Base-by-base conservation (phyloP, 1,140 invertebrate genomes). In the Polyergus mexicanus region DNA sequence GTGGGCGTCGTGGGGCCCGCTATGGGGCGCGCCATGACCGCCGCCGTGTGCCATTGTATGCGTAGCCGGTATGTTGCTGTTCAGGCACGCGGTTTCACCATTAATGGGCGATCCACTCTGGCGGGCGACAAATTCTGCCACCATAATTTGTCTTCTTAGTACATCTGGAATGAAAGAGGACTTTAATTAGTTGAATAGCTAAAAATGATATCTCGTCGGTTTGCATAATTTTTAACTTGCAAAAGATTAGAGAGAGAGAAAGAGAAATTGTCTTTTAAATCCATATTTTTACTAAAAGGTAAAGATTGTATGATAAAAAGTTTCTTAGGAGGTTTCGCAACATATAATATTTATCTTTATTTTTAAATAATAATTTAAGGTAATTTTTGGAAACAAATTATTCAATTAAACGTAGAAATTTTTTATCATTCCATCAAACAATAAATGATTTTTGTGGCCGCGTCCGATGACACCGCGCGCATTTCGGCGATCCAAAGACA, bases 81-180 rank as follows among this genome's bases (percentile, higher is more conserved):
- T 96, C 89, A 96, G 92, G 90, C 95, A 96, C 87, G 96, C 96
- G 86, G 96, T 96, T 95, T 96, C 96, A 95, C 96, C 96, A 94
- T 96, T 97, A 87, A 96, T 96, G 86, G 96, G 96, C 92, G 96
- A 97, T 94, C 96, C 96, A 96, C 95, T 96, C 94, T 97, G 97
- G 89, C 97, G 97, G 94, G 96, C 95, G 91, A 97, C 97, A 94
- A 97, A 97, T 95, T 98, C 97, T 95, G 97, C 97, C 95, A 98
- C 97, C 97, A 98, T 98, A 96, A 97, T 97, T 96, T 96, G 97
- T 96, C 97, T 97, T 95, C 96, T 96, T 95, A 96, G 92, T 94
- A 96, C 96, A 96, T 97, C 96, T 96, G 95, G 11, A 96, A 96
- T 78, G 93, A 89, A 19, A 47, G 22, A 5, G 3, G 0, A 25